These are phyloP conservation scores for Spongilla lacustris DNA, from an alignment of 37 sponge, comb jelly and placozoan genomes.

Conservation along the genomic window DNA sequence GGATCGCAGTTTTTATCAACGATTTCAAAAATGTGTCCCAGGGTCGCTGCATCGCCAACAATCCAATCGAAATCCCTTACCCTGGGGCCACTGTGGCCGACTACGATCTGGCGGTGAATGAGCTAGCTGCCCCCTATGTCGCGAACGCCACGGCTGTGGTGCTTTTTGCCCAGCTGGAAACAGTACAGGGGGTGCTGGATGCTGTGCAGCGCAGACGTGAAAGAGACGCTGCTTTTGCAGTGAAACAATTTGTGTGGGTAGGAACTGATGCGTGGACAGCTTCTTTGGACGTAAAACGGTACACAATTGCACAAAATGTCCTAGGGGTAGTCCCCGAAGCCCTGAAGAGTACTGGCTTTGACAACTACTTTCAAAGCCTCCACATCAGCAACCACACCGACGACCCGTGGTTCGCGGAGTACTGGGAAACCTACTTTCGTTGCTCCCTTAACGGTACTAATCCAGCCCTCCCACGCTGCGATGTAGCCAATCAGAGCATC, in stretches of 20 bases:
- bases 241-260: slow-evolving; percentile 51
- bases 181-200: neutral
- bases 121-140: slow-evolving; percentile 16
- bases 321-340: slow-evolving; percentile 32
- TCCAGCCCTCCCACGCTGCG: no score
- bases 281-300: neutral
- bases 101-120: neutral
- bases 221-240: neutral
- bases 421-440: no score
- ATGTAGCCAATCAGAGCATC: no score
- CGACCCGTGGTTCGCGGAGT: no score
- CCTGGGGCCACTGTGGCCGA: neutral
- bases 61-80: neutral
- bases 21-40: neutral
- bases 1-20: slow-evolving; percentile 2
- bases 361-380: slow-evolving; percentile 64
- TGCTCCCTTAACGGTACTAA: no score
- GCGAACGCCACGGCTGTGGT: slow-evolving; percentile 54
- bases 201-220: slow-evolving; percentile 17
- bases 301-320: slow-evolving; percentile 35
- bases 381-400: no score
- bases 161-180: slow-evolving; percentile 51
- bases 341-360: slow-evolving; percentile 16
- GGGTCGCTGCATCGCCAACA: slow-evolving; percentile 4
- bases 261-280: slow-evolving; percentile 82